Percentiles rank a stretch among this genome's conserved stretches.
These are phyloP conservation scores for Stegastes partitus DNA, from an alignment of 2,113 vertebrate species.

Conservation along the genomic window DNA sequence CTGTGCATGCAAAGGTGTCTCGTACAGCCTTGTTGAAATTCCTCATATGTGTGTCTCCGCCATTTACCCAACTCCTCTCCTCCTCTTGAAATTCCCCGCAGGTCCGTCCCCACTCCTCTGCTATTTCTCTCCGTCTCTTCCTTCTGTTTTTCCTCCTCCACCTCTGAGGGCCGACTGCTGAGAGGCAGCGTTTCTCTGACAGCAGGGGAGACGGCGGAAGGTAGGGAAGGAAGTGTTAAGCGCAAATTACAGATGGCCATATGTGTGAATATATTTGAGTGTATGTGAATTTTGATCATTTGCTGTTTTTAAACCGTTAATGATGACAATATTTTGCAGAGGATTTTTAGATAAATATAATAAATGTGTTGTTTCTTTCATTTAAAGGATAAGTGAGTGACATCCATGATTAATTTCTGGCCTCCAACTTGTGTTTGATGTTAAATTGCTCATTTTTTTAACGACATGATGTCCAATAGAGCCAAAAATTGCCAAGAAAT, in stretches of 20 bases:
- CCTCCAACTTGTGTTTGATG: neutral
- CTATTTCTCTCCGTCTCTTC: conserved; percentile 38
- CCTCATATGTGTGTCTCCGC: neutral
- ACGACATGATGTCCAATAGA: too few relatives aligned
- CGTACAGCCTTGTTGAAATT: conserved; percentile 26
- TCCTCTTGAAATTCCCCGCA: conserved; percentile 14
- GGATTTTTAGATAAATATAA: neutral
- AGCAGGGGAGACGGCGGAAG: conserved; percentile 47
- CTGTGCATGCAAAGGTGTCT: neutral
- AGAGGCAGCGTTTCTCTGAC: conserved; percentile 67
- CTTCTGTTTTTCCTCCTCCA: conserved; percentile 44
- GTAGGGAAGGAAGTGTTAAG: conserved; percentile 41
- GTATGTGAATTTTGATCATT: neutral
- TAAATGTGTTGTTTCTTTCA: neutral
- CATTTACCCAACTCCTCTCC: conserved; percentile 36
- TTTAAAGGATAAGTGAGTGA: neutral
- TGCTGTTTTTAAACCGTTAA: neutral
- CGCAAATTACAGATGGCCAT: conserved; percentile 51
- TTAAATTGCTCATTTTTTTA: too few relatives aligned
- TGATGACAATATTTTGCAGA: neutral
- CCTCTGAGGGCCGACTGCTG: conserved; percentile 54
- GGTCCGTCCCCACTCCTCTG: conserved; percentile 17
- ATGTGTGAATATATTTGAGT: conserved; percentile 26
- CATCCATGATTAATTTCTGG: neutral
- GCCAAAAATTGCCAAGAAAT: too few relatives aligned